phyloP scores from a whole-genome alignment of 2,888 invertebrate species.

The Schizotus pectinicornis region DNA sequence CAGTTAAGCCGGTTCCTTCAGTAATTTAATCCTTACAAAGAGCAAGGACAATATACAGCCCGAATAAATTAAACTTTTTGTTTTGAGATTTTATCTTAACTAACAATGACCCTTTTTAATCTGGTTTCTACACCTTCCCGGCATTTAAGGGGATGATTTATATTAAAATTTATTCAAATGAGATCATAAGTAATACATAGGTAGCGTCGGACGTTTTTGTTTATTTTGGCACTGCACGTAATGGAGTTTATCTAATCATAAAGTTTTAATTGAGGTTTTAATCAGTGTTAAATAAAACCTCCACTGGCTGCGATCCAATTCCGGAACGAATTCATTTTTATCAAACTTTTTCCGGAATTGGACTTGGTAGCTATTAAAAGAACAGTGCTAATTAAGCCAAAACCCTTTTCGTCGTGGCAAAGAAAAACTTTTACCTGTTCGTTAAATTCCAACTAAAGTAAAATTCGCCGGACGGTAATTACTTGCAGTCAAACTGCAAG shows the following conservation, averaged over 20 bases:
- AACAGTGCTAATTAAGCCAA: too few relatives aligned
- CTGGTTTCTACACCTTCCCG: conserved; percentile 39
- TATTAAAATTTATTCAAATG: conserved; percentile 37
- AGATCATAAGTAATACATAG: conserved; percentile 20
- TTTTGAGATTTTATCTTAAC: conserved; percentile 47
- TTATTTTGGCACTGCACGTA: conserved; percentile 12
- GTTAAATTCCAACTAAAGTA: too few relatives aligned
- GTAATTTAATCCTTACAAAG: conserved; percentile 47
- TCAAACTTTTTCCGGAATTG: too few relatives aligned
- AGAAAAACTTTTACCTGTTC: too few relatives aligned
- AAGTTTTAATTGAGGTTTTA: conserved; percentile 26
- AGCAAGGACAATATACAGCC: conserved; percentile 44
- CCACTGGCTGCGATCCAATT: too few relatives aligned
- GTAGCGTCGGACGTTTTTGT: conserved; percentile 11
- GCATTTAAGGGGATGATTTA: conserved; percentile 34
- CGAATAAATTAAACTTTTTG: conserved; percentile 50
- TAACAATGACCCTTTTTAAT: conserved; percentile 43
- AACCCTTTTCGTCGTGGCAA: too few relatives aligned
- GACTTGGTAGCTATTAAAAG: too few relatives aligned
- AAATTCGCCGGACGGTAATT: too few relatives aligned
- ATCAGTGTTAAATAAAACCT: background rate
- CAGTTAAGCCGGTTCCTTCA: conserved; percentile 41
- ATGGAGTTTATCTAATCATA: conserved; percentile 18
- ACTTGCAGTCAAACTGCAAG: too few relatives aligned
- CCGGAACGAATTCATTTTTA: too few relatives aligned